These are phyloP conservation scores for Pollenia amentaria DNA, from an alignment of 2,888 invertebrate species.

Conservation along the genomic window DNA sequence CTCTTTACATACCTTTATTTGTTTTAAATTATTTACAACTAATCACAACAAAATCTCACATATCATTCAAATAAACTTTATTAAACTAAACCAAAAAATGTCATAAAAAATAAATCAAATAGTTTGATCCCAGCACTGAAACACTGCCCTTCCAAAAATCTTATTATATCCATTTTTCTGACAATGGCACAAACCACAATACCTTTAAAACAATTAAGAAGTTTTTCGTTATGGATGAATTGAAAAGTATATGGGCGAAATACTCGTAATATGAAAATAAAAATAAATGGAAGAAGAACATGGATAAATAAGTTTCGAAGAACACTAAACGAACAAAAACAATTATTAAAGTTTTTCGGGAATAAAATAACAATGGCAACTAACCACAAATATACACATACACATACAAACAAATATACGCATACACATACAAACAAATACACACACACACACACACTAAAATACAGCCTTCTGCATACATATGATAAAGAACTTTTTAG, in stretches of 20 bases:
- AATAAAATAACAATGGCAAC: constrained; percentile 43
- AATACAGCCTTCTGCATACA: neutral
- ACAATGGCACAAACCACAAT: constrained; percentile 67
- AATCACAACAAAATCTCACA: neutral
- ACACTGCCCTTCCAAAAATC: neutral
- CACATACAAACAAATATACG: neutral
- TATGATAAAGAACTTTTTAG: constrained; percentile 56
- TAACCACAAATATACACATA: neutral
- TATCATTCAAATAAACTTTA: constrained; percentile 17
- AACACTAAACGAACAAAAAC: constrained; percentile 43
- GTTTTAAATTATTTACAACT: constrained; percentile 32
- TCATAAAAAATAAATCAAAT: constrained; percentile 47
- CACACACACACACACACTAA: neutral
- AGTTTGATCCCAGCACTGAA: constrained; percentile 6
- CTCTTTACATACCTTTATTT: neutral
- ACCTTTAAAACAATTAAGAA: constrained; percentile 73
- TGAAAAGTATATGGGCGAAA: constrained; percentile 21
- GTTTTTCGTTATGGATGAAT: constrained; percentile 54
- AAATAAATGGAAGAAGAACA: neutral
- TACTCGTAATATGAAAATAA: constrained; percentile 5
- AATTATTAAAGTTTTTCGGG: constrained; percentile 58
- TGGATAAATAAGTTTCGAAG: neutral
- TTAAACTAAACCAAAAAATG: constrained; percentile 15
- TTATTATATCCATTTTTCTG: constrained; percentile 29
- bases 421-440: constrained; percentile 1